Conservation (phyloP, 53 echinoderm and acorn worm species). For the Apostichopus leukothele region DNA sequence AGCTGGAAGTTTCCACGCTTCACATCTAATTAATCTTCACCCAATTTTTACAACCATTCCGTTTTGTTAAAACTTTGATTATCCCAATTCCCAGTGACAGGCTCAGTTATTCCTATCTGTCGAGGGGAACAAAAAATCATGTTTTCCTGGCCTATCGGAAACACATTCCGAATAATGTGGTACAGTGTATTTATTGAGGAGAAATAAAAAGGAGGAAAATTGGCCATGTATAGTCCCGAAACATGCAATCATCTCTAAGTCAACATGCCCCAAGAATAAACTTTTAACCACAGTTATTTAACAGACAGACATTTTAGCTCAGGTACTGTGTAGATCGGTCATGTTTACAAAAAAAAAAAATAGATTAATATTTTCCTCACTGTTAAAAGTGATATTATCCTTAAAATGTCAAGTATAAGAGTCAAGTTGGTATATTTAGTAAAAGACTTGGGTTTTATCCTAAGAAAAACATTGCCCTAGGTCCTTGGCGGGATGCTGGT, state of each 20-base stretch:
- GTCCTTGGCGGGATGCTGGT: constrained; percentile 26
- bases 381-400: constrained; percentile 41
- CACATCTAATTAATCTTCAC: too few relatives aligned
- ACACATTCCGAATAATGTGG: too few relatives aligned
- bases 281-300: constrained; percentile 36
- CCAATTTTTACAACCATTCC: too few relatives aligned
- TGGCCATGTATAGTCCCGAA: not conserved
- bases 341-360: constrained; percentile 16
- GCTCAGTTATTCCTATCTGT: too few relatives aligned
- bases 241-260: not conserved
- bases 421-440: constrained; percentile 4
- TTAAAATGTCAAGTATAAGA: constrained; percentile 41
- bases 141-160: too few relatives aligned
- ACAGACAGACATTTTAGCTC: not conserved
- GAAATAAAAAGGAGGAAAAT: too few relatives aligned
- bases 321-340: not conserved
- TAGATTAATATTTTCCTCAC: constrained; percentile 20
- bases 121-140: too few relatives aligned
- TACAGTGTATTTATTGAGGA: too few relatives aligned
- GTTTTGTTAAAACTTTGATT: too few relatives aligned
- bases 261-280: constrained; percentile 18
- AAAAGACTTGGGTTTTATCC: constrained; percentile 28
- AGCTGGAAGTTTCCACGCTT: too few relatives aligned
- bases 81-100: too few relatives aligned
- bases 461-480: constrained; percentile 42